Base-by-base conservation (phyloP, 2,113 vertebrate genomes). In the Microcebus griseorufus region DNA sequence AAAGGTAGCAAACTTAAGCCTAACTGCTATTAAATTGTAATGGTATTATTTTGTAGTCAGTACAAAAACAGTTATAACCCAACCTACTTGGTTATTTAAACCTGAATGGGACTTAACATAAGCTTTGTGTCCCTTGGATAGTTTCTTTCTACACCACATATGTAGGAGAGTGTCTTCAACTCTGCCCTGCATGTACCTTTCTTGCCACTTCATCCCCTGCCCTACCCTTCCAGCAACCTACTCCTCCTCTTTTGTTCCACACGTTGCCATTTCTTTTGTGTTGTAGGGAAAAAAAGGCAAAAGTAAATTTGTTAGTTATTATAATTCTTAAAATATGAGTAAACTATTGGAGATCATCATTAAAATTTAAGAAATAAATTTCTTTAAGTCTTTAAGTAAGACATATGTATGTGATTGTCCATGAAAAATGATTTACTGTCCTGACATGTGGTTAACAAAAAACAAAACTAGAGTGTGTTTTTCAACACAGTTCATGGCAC, bases 401-500 rank as follows among this genome's bases (percentile, higher is more conserved):
- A 58, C 73, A 80, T 67, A 11, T 0, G 0, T 34, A 2, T 18
- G 5, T 39, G 58, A 9, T 23, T 65, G 2, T 60, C 60, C 39
- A 5, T 53, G 39, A 88, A 72, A n/a, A 78, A 6, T 34, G 73
- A 65, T 42, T 70, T 42, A 23, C 29, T 80, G 90, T 70, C 42
- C 48, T 89, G 73, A 81, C 20, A 9, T 13, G 8, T 42, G 42
- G 39, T 92, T 64, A 80, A 6, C 81, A 51, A 84, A 32, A 70
- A 37, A 20, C 12, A 22, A 37, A 78, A 82, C 22, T 13, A 27
- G 9, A n/a, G 20, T 53, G 2, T 58, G n/a, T 75, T 87, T 42
- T 58, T 42, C 60, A 93, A 29, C 81, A 93, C 91, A 58, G 32
- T 94, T 95, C 85, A 80, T 34, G 60, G 94, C 72, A 76, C 80